A percentile compares a stretch with the other conserved stretches of the same genome.
Evolutionary conservation across 2,113 vertebrate genomes (phyloP).

Genomic region (Xerus inauris): DNA sequence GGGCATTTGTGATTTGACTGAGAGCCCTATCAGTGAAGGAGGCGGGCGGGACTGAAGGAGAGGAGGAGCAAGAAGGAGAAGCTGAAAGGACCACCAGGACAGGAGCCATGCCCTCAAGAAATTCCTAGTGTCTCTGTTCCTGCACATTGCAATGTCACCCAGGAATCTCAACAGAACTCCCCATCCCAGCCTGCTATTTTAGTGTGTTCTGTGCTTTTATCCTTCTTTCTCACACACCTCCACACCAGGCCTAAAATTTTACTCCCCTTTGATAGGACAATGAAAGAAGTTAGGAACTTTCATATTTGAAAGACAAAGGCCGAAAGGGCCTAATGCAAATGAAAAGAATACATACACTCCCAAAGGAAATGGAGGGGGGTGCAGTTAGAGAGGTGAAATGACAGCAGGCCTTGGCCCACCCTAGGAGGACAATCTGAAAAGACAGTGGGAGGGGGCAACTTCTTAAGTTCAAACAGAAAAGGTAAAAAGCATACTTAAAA

Average conservation of each 20-base stretch:
- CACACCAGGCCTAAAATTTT: neutral
- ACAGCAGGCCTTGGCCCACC: neutral
- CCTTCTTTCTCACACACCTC: neutral
- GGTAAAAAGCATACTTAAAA: constrained; percentile 41
- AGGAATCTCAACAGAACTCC: neutral
- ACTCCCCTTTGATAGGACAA: neutral
- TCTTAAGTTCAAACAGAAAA: neutral
- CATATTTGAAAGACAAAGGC: constrained; percentile 51
- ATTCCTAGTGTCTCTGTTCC: neutral
- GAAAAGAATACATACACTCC: neutral
- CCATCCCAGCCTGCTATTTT: neutral
- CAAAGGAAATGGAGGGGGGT: neutral
- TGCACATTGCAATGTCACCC: neutral
- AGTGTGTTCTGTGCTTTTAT: neutral
- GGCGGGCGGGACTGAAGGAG: neutral
- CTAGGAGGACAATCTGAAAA: neutral
- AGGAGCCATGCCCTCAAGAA: neutral
- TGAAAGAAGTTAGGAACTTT: constrained; percentile 19
- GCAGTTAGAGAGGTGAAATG: neutral
- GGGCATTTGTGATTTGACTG: neutral
- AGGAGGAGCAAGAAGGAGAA: rapidly evolving
- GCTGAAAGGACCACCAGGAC: neutral
- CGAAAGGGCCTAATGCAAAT: neutral
- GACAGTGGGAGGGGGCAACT: neutral
- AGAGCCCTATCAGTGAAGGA: rapidly evolving